Evolutionary conservation across 2,113 vertebrate species (phyloP).

Genomic region (Chroicocephalus ridibundus): DNA sequence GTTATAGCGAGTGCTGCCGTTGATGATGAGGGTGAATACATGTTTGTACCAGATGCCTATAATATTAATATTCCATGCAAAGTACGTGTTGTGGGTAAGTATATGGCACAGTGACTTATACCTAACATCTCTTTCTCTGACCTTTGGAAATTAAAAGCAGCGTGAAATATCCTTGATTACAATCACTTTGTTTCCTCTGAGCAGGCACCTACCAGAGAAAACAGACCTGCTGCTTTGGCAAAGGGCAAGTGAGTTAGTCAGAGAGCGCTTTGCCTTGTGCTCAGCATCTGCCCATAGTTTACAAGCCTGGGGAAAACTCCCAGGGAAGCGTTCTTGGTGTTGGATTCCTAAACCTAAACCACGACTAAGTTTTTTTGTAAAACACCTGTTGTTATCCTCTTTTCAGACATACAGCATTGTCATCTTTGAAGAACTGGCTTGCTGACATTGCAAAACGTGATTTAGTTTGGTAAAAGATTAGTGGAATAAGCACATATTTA

Average conservation of each 20-base stretch:
- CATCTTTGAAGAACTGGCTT: neutral
- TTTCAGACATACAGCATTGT: neutral
- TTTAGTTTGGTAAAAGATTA: neutral
- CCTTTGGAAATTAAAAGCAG: neutral
- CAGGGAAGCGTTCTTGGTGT: neutral
- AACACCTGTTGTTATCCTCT: neutral
- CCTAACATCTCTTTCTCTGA: neutral
- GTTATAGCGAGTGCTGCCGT: slow-evolving; percentile 79
- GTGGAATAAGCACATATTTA: neutral
- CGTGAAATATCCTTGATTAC: neutral
- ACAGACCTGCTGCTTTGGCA: neutral
- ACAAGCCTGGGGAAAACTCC: neutral
- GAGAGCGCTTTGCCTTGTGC: neutral
- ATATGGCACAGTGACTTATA: neutral
- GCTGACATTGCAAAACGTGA: neutral
- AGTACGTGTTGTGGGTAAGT: slow-evolving; percentile 91
- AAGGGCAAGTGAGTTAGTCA: neutral
- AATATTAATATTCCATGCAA: slow-evolving; percentile 85
- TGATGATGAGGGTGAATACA: slow-evolving; percentile 93
- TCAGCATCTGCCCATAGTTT: neutral
- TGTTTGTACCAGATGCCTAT: slow-evolving; percentile 93
- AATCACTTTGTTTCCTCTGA: neutral
- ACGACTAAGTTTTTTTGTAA: neutral
- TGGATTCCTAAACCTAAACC: neutral
- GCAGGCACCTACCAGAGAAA: neutral